A percentile compares a stretch with the other conserved stretches of the same genome.
phyloP scores from a whole-genome alignment of 2,797 vertebrate genomes.

The Gorsachius magnificus region DNA sequence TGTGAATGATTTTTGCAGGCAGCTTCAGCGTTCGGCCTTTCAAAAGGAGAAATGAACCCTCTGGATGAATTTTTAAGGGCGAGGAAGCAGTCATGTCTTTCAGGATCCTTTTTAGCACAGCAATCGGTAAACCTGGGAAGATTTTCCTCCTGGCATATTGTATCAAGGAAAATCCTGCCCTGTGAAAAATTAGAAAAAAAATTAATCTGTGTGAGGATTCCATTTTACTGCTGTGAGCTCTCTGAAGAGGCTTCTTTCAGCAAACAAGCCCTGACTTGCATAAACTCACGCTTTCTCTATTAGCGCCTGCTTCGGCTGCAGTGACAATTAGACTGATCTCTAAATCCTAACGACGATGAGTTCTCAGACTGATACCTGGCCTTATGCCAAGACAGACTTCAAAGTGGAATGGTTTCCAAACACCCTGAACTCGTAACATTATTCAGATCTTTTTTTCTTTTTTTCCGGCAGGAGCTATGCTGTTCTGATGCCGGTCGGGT shows the following conservation, averaged over 20 bases:
- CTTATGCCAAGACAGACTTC: neutral
- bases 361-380: neutral
- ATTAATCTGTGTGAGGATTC: neutral
- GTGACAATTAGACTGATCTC: neutral
- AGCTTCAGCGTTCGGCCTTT: neutral
- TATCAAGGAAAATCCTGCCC: conserved; percentile 53
- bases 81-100: conserved; percentile 57
- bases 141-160: conserved; percentile 56
- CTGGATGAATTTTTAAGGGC: conserved; percentile 5
- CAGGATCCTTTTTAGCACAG: conserved; percentile 41
- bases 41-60: neutral
- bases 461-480: neutral
- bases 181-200: neutral
- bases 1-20: conserved; percentile 56
- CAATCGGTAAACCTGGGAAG: conserved; percentile 28
- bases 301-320: neutral
- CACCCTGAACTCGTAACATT: no score
- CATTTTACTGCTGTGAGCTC: neutral
- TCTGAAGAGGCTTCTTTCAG: neutral
- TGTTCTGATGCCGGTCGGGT: neutral
- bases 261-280: neutral
- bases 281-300: neutral
- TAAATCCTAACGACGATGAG: neutral
- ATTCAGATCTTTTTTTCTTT: neutral
- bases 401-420: neutral